Conservation (phyloP, 2,113 vertebrate genomes). For the Sciurus niger region DNA sequence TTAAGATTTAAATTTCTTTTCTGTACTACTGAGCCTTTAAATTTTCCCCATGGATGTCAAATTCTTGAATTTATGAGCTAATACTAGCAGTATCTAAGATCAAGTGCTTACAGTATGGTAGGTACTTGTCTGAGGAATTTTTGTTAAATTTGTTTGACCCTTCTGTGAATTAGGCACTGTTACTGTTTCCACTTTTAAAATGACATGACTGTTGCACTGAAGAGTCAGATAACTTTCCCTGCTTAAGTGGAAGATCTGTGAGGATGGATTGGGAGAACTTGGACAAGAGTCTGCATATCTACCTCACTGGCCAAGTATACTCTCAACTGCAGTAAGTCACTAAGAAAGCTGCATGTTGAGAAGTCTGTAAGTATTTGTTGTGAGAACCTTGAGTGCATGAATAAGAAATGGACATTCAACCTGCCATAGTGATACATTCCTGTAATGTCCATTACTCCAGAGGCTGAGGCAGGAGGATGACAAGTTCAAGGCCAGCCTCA, state of each 20-base stretch:
- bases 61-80: neutral
- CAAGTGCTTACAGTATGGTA: neutral
- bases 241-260: neutral
- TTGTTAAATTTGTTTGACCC: neutral
- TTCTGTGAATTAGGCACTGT: neutral
- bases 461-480: too few species aligned
- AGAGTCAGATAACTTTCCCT: neutral
- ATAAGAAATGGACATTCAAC: neutral
- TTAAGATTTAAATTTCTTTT: neutral
- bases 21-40: neutral
- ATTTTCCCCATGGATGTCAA: neutral
- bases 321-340: neutral
- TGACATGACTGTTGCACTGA: neutral
- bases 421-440: too few species aligned
- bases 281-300: neutral
- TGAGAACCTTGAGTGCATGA: neutral
- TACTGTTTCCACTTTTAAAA: slow-evolving; percentile 16
- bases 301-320: neutral
- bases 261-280: neutral
- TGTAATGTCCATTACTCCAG: too few species aligned
- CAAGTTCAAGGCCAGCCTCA: too few species aligned
- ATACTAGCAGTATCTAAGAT: neutral
- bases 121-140: neutral
- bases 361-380: neutral
- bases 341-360: neutral